Percentiles rank a stretch among this genome's conserved stretches.
Evolutionary conservation across 53 echinoderm and acorn worm species (phyloP).

Genomic region (Crossaster papposus): DNA sequence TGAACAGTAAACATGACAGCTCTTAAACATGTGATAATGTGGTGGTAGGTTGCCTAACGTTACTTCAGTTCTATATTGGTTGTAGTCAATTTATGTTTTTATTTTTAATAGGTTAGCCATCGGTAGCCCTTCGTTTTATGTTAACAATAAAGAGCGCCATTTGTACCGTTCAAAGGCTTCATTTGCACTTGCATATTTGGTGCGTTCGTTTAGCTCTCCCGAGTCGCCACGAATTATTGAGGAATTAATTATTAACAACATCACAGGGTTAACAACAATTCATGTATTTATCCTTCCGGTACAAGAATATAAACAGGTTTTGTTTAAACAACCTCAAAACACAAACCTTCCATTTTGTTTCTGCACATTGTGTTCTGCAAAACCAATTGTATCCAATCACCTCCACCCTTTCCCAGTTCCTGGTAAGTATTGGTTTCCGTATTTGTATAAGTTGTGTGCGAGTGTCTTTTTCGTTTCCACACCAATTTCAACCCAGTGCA

Average conservation of each 20-base stretch:
- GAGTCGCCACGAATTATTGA: too few species aligned
- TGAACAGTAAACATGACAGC: constrained; percentile 15
- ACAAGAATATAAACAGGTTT: too few species aligned
- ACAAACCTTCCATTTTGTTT: not conserved
- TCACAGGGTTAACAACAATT: too few species aligned
- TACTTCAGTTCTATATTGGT: too few species aligned
- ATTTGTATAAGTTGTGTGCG: not conserved
- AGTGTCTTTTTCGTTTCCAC: not conserved
- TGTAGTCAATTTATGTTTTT: not conserved
- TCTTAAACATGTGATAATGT: not conserved
- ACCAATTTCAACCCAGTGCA: not conserved
- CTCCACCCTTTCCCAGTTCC: not conserved
- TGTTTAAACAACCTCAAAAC: too few species aligned
- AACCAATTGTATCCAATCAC: not conserved
- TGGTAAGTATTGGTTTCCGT: not conserved
- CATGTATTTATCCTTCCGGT: too few species aligned
- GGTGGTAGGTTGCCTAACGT: constrained; percentile 43
- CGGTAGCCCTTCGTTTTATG: not conserved
- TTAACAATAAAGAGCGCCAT: not conserved
- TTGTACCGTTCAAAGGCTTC: too few species aligned
- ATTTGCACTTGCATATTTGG: too few species aligned
- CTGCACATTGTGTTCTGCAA: not conserved
- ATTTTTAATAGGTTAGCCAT: too few species aligned
- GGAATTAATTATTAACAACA: too few species aligned
- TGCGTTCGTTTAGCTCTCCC: too few species aligned